phyloP scores from a whole-genome alignment of 1,140 invertebrate genomes.

The Asbolus verrucosus region DNA sequence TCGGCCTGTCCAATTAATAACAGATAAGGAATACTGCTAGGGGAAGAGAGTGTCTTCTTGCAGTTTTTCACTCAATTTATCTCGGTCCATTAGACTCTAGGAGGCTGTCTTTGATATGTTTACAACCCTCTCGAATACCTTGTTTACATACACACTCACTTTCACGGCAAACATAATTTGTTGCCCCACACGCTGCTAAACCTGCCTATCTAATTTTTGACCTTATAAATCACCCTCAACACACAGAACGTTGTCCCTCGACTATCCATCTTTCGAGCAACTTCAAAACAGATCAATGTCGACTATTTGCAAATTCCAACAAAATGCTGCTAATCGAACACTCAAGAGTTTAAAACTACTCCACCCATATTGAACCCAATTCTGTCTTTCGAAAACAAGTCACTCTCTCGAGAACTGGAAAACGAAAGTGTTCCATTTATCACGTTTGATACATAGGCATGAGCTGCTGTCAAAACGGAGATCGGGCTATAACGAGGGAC shows the following conservation, averaged over 20 bases:
- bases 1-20: slow-evolving; percentile 58
- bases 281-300: slow-evolving; percentile 14
- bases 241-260: background rate
- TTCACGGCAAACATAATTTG: background rate
- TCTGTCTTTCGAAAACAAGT: too few species aligned
- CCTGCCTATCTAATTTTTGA: slow-evolving; percentile 6
- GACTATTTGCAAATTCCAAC: slow-evolving; percentile 14
- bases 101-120: slow-evolving; percentile 18
- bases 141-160: slow-evolving; percentile 14
- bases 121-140: slow-evolving; percentile 6
- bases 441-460: slow-evolving; percentile 10
- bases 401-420: slow-evolving; percentile 3
- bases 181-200: background rate
- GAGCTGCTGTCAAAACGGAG: slow-evolving; percentile 16
- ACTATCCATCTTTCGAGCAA: slow-evolving; percentile 7
- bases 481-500: slow-evolving; percentile 7
- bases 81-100: slow-evolving; percentile 21
- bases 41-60: slow-evolving; percentile 33
- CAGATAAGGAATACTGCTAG: slow-evolving; percentile 40
- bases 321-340: slow-evolving; percentile 29
- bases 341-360: background rate
- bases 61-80: slow-evolving; percentile 35
- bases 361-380: too few species aligned
- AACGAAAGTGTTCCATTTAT: slow-evolving; percentile 12
- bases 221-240: background rate